Conservation (phyloP, 2,888 invertebrate species). For the Scaptomyza reducta region DNA sequence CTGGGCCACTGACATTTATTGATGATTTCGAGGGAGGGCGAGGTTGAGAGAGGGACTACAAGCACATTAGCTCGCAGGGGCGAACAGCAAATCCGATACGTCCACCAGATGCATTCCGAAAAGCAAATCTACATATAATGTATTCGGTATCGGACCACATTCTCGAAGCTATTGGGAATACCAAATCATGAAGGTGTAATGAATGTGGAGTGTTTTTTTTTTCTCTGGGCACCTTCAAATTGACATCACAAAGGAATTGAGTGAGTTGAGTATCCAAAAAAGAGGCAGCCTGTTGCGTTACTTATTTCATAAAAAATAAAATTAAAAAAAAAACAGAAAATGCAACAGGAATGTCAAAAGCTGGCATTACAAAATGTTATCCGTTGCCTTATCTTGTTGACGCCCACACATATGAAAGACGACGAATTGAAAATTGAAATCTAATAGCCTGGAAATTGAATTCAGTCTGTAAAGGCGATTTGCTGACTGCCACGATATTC, state of each 20-base stretch:
- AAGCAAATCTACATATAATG: too few species aligned
- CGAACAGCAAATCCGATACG: too few species aligned
- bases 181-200: too few species aligned
- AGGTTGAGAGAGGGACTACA: neutral
- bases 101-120: too few species aligned
- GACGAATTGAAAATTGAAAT: neutral
- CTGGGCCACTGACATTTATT: slow-evolving; percentile 52
- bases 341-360: slow-evolving; percentile 28
- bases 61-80: neutral
- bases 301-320: too few species aligned
- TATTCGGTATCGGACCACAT: too few species aligned
- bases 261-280: slow-evolving; percentile 5
- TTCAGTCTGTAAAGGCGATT: slow-evolving; percentile 66
- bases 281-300: neutral
- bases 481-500: slow-evolving; percentile 46
- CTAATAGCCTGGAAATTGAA: slow-evolving; percentile 3
- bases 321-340: neutral
- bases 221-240: neutral
- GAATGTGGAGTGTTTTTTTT: too few species aligned
- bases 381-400: slow-evolving; percentile 1
- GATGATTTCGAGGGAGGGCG: slow-evolving; percentile 35
- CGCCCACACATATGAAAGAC: slow-evolving; percentile 37
- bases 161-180: too few species aligned
- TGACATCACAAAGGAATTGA: slow-evolving; percentile 56
- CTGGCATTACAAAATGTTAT: slow-evolving; percentile 40